Conservation (phyloP, 2,113 vertebrate species). For the Calidris pugnax region DNA sequence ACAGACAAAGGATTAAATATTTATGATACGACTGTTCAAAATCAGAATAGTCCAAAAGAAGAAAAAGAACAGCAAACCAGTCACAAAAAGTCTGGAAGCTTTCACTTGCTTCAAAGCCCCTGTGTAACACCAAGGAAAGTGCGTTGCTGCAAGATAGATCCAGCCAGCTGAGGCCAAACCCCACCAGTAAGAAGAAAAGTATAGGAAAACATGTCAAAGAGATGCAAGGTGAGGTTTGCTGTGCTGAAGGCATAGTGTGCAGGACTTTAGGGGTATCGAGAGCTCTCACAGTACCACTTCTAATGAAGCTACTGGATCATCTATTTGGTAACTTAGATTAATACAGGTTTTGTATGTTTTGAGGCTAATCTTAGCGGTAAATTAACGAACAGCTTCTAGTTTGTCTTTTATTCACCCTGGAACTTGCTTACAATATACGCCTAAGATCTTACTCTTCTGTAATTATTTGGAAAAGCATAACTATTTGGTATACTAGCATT, state of each 20-base stretch:
- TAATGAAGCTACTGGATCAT: not conserved
- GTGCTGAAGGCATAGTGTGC: not conserved
- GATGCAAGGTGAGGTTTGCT: not conserved
- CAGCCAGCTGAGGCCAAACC: not conserved
- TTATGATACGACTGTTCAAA: not conserved
- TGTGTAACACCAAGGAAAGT: not conserved
- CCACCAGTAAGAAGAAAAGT: not conserved
- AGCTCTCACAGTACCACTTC: not conserved
- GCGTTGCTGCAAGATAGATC: not conserved
- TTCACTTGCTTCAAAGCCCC: not conserved
- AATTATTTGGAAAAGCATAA: not conserved
- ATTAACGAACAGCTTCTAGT: not conserved
- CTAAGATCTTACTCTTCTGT: not conserved
- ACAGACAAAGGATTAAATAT: not conserved
- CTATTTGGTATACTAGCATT: not conserved
- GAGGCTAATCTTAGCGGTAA: not conserved
- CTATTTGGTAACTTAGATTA: not conserved
- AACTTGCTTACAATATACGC: not conserved
- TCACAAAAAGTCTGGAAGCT: not conserved
- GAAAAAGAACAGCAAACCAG: not conserved
- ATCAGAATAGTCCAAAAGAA: not conserved
- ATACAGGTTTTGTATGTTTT: not conserved
- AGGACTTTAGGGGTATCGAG: not conserved
- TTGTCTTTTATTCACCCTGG: not conserved
- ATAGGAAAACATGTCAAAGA: not conserved